Conservation (phyloP, 2,888 invertebrate species). For the Apamea sordens region DNA sequence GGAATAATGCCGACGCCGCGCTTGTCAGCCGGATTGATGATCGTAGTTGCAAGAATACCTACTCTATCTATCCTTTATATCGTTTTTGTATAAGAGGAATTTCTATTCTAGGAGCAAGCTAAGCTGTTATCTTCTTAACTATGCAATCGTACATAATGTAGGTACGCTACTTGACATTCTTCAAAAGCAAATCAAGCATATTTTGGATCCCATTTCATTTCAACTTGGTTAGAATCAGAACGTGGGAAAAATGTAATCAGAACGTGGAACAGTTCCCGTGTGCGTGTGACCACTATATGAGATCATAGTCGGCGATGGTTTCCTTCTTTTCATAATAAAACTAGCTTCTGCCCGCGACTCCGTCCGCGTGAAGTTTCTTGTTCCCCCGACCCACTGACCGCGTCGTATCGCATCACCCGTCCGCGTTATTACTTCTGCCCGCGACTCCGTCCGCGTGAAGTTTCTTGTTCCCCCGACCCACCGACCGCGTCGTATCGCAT, state of each 20-base stretch:
- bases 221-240: background rate
- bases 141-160: background rate
- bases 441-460: too few species aligned
- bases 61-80: background rate
- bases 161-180: background rate
- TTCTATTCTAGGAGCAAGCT: background rate
- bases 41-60: constrained; percentile 1
- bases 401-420: too few species aligned
- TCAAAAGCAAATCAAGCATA: background rate
- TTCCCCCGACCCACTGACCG: too few species aligned
- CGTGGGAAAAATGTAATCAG: background rate
- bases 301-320: background rate
- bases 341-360: too few species aligned
- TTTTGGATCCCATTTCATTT: background rate
- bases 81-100: constrained; percentile 1
- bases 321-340: too few species aligned
- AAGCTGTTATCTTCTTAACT: background rate
- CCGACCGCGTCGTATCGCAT: too few species aligned
- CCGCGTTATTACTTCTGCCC: too few species aligned
- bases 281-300: background rate
- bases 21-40: constrained; percentile 43
- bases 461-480: too few species aligned
- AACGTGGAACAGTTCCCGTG: too few species aligned
- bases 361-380: too few species aligned
- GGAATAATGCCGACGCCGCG: constrained; percentile 18